Evolutionary conservation across 2,888 invertebrate genomes (phyloP), one percentile per base, ranked within the genome.

Genomic region (Chironomus riparius): DNA sequence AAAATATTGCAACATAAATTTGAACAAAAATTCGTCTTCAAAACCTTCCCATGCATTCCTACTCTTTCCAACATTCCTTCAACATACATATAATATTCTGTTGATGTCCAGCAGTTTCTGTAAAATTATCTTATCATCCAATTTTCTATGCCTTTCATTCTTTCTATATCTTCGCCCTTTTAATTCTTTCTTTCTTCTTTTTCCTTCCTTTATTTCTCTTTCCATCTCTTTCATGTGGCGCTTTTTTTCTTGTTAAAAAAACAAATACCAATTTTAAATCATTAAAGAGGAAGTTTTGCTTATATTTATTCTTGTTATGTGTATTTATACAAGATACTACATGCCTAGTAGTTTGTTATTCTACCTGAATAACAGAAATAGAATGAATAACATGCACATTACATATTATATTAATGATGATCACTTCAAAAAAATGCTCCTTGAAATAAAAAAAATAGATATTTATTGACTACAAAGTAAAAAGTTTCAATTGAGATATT

Each of bases 51-150:
- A 21, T 15, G 21, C 56, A 56, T 15, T 56, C 18, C 6, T 56
- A 15, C 18, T 65, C 12, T 24, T 13, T 24, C 24, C 13, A 13
- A 24, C 13, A 6, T 65, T 21, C 65, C 12, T 65, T 18, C 24
- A 21, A 65, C 22, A 65, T 21, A 65, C 22, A 65, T 21, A 24
- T 24, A 38, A 38, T 65, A 18, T 13, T 65, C 21, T 65, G 24
- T 65, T 65, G 61, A 28, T 72, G 70, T 61, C 62, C 72, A 61
- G 62, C 72, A 72, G 72, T 62, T 72, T 61, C 72, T 72, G 38
- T 38, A 18, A 72, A 72, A 72, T 72, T 72, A 72, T 72, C 72
- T 72, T 72, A 72, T 72, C 72, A 62, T 62, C 62, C 72, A 72
- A 72, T 72, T 72, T 38, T 65, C 65, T 72, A 15, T 61, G 50